phyloP scores from a whole-genome alignment of 2,113 vertebrate genomes.

The Alligator sinensis region DNA sequence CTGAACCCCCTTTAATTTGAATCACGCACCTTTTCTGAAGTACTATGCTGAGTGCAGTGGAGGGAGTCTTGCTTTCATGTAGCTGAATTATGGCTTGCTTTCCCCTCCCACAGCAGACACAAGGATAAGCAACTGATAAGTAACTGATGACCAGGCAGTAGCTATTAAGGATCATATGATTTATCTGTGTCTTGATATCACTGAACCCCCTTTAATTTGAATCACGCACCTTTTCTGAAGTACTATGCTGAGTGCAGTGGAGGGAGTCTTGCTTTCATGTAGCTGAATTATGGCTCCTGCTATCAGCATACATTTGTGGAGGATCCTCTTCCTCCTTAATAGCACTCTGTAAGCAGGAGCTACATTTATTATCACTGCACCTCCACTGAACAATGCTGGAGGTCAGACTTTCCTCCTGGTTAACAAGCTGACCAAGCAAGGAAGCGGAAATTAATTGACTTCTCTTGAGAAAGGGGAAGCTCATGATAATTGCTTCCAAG shows the following conservation, averaged over 20 bases:
- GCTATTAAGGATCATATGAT: not conserved
- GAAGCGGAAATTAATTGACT: not conserved
- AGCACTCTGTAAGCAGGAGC: not conserved
- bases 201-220: not conserved
- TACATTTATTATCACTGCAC: rapidly evolving
- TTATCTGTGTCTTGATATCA: not conserved
- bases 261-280: not conserved
- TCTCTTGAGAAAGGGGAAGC: slow-evolving; percentile 16
- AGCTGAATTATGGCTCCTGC: not conserved
- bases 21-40: not conserved
- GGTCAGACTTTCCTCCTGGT: not conserved
- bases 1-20: not conserved
- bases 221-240: not conserved
- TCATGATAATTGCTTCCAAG: slow-evolving; percentile 32
- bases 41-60: not conserved
- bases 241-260: not conserved
- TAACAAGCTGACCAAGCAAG: not conserved
- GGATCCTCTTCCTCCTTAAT: not conserved
- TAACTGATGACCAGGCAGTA: not conserved
- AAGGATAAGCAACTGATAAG: not conserved
- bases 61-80: not conserved
- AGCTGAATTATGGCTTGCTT: not conserved
- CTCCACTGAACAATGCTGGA: not conserved
- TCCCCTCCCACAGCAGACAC: not conserved
- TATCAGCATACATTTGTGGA: not conserved